Evolutionary conservation across 30 jellyfish, hydroid and myxozoan genomes (phyloP), one percentile per base, ranked within the genome.

Genomic region (Hydractinia echinata): DNA sequence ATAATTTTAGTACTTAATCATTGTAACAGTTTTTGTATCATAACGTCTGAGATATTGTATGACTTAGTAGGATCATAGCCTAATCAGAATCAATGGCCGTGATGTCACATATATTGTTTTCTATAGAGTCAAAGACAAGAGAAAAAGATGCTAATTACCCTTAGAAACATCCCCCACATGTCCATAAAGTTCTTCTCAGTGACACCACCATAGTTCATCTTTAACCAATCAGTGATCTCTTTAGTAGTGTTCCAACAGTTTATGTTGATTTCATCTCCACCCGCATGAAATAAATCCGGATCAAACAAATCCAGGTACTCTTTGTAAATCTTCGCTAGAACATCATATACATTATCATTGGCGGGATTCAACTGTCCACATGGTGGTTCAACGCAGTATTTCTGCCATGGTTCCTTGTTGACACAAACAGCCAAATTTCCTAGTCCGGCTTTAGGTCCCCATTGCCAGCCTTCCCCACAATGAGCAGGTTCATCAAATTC

Each of bases 391-490:
- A 89, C 95, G 67, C 96, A 89, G 82, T 84, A 84, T 66, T 84
- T 58, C 55, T 88, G 94, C 96, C 96, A 89, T 19, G 96, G 96
- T 66, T 84, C 95, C 74, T 70, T 82, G 72, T 89, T 84, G 58
- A 89, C 88, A 49, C 96, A 89, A n/a, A 84, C 86, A 4, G 96
- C 90, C 85, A 89, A 79, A 30, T 88, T 89, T 15, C 96, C 96
- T 18, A 67, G 66, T 4, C 90, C 90, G 64, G 79, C 78, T 21
- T 80, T 84, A 15, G 85, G 80, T 0, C 96, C 96, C 90, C 90
- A 89, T 70, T 89, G 95, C 96, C 96, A 89, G 7, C 96, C 96
- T 21, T 89, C 86, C 10, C 96, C 96, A 77, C 96, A 84, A 67
- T 84, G 95, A 4, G 96, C 96, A 1, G 96, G 96, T 60, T 84